Percentiles rank a stretch among this genome's conserved stretches.
These are phyloP conservation scores for Prunella fulvescens DNA, from an alignment of 2,113 vertebrate genomes.

Conservation along the genomic window DNA sequence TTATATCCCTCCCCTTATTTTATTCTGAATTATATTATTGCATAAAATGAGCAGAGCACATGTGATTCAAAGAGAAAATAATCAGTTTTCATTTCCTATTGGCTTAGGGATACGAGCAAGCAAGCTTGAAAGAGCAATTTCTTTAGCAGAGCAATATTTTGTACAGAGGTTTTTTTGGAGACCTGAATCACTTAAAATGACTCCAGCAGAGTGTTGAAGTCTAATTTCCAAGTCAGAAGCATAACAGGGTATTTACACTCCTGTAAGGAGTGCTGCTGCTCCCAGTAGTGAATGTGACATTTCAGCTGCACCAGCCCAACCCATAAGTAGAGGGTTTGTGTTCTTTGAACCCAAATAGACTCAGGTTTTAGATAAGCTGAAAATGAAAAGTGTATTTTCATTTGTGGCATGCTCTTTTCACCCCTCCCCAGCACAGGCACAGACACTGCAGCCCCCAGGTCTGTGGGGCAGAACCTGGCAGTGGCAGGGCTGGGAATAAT, in stretches of 20 bases:
- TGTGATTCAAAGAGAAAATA: neutral
- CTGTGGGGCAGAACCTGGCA: neutral
- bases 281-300: neutral
- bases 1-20: neutral
- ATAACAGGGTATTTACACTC: neutral
- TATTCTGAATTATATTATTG: conserved; percentile 14
- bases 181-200: neutral
- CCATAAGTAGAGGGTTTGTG: rapidly evolving
- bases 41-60: neutral
- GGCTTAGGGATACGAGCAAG: neutral
- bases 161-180: neutral
- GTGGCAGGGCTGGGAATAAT: neutral
- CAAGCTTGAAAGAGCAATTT: neutral
- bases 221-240: neutral
- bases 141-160: neutral
- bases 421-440: neutral
- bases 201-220: neutral
- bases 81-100: neutral
- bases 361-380: neutral
- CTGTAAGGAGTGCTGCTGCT: neutral
- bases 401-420: neutral
- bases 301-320: neutral
- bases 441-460: neutral
- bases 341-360: neutral
- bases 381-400: neutral